Evolutionary conservation across 2,888 invertebrate genomes (phyloP), one percentile per base, ranked within the genome.

Genomic region (Caradrina kadenii): DNA sequence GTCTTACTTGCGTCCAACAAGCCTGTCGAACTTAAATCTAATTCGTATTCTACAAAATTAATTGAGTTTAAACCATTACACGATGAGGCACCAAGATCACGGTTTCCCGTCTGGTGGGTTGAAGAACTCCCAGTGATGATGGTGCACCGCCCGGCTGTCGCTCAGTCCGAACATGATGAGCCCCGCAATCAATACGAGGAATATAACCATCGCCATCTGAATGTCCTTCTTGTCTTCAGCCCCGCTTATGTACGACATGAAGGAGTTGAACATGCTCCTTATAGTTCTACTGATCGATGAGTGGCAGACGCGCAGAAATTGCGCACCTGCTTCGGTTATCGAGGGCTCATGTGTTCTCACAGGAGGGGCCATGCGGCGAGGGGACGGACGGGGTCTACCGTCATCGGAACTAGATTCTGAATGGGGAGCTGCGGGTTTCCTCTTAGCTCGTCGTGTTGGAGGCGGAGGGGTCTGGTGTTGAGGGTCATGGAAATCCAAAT

Each of bases 121-220:
- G 86, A 98, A 98, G 91, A 97, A 98, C 90, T 98, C 98, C 98
- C 98, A 98, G 85, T 98, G 98, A 90, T 98, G 98, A 84, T 97
- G 97, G 89, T 98, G 98, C 80, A 98, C 96, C 61, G 97, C 97
- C 67, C 97, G 96, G 75, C 97, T 97, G 79, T 97, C 97, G 73
- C 97, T 97, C 72, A 97, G 96, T 62, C 98, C 97, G 79, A 98
- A 96, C 92, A 98, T 96, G 76, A 98, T 96, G 72, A 98, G 96
- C 19, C 97, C 98, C 62, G 98, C 97, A 49, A 98, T 96, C 76
- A 98, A 94, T 62, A 98, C 96, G 71, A 98, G 96, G 76, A 98
- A 96, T 87, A 98, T 97, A 68, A 98, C 97, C 84, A 98, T 95
- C 7, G 98, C 97, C 87, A 98, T 97, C 87, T 98, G 97, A 73